These are phyloP conservation scores for Apogon talboti DNA, from an alignment of 2,797 vertebrate species.

Conservation along the genomic window DNA sequence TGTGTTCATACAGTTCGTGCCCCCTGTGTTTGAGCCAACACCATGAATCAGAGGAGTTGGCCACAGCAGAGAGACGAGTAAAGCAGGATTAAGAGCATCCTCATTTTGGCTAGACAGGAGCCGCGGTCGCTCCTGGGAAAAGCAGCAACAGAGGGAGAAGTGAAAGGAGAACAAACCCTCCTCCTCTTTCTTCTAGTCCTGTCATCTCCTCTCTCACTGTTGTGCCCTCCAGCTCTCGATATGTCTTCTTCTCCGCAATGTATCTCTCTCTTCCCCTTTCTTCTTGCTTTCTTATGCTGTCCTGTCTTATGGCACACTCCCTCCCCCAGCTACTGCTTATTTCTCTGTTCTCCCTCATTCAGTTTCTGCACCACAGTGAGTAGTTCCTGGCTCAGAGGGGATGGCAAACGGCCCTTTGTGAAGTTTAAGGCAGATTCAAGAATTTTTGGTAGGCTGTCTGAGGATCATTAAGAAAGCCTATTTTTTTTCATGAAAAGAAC, in stretches of 20 bases:
- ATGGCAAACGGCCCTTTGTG: constrained; percentile 67
- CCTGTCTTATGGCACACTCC: constrained; percentile 46
- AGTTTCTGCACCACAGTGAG: constrained; percentile 25
- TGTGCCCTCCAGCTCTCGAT: constrained; percentile 47
- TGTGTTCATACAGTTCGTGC: constrained; percentile 9
- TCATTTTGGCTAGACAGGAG: constrained; percentile 64
- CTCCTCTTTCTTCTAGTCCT: constrained; percentile 42
- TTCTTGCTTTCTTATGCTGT: constrained; percentile 40
- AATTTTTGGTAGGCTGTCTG: constrained; percentile 63
- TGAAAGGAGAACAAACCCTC: constrained; percentile 59
- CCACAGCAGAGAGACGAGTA: constrained; percentile 55
- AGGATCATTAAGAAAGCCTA: constrained; percentile 68
- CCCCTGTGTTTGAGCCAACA: constrained; percentile 43
- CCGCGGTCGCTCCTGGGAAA: constrained; percentile 64
- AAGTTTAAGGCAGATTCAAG: constrained; percentile 73
- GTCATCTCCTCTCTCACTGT: constrained; percentile 51
- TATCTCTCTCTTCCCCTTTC: constrained; percentile 31
- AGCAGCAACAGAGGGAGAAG: constrained; percentile 45
- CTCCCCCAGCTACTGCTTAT: constrained; percentile 38
- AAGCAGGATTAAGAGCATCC: constrained; percentile 76
- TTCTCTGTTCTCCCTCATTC: constrained; percentile 35
- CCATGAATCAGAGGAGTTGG: constrained; percentile 60
- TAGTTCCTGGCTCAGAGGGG: constrained; percentile 51
- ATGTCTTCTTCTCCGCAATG: constrained; percentile 34
- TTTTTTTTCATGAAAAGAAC: constrained; percentile 53